phyloP scores from a whole-genome alignment of 1,140 invertebrate genomes.

The Hylyphantes graminicola region DNA sequence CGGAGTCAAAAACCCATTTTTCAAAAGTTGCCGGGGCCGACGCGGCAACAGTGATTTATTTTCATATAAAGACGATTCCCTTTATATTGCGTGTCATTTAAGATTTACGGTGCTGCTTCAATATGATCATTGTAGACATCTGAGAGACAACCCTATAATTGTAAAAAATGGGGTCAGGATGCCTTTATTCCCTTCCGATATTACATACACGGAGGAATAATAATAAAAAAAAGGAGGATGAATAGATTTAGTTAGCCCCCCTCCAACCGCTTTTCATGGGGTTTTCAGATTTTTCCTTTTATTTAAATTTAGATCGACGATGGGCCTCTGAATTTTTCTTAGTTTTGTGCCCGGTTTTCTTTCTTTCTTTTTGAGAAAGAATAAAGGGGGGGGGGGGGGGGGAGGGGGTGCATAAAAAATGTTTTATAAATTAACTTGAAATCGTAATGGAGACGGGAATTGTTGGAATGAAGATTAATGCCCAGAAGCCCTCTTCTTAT shows the following conservation, averaged over 20 bases:
- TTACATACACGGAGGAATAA: constrained; percentile 31
- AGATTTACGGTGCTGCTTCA: constrained; percentile 55
- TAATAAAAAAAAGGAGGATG: constrained; percentile 15
- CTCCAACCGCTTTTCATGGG: constrained; percentile 11
- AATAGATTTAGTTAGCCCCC: constrained; percentile 59
- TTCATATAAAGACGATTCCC: constrained; percentile 60
- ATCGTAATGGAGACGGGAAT: constrained; percentile 28
- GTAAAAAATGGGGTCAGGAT: constrained; percentile 59
- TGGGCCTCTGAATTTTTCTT: constrained; percentile 27
- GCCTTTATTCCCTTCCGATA: constrained; percentile 49
- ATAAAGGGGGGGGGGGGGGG: background rate
- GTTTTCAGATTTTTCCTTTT: constrained; percentile 48
- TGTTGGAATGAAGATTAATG: constrained; percentile 54
- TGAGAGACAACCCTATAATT: constrained; percentile 57
- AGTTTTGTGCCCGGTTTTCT: background rate
- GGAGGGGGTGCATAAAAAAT: constrained; percentile 22
- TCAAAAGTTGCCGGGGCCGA: constrained; percentile 50
- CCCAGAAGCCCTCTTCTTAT: background rate
- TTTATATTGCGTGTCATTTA: constrained; percentile 59
- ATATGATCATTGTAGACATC: constrained; percentile 57
- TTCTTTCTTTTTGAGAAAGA: background rate
- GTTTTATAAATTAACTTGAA: constrained; percentile 53
- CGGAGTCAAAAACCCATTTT: constrained; percentile 58
- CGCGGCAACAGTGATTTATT: constrained; percentile 57
- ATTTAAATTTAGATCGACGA: constrained; percentile 56